phyloP scores from a whole-genome alignment of 2,113 vertebrate species.

The Ctenomys sociabilis region DNA sequence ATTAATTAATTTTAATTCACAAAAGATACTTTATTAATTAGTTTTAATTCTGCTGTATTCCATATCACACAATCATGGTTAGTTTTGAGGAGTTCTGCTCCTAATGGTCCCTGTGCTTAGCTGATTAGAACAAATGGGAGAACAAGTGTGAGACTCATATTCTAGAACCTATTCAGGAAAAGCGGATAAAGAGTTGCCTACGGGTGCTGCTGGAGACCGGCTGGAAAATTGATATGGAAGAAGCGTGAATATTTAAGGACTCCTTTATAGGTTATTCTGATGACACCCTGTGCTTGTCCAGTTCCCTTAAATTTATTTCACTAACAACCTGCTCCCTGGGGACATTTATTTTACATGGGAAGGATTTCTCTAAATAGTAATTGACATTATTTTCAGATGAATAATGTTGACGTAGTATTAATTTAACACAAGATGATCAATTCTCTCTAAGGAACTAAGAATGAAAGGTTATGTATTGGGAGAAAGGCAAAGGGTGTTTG shows the following conservation, averaged over 20 bases:
- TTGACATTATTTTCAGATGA: slow-evolving; percentile 70
- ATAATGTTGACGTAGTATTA: slow-evolving; percentile 52
- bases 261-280: background rate
- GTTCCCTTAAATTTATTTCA: slow-evolving; percentile 25
- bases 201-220: background rate
- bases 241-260: background rate
- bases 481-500: slow-evolving; percentile 28
- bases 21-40: slow-evolving; percentile 44
- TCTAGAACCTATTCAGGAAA: background rate
- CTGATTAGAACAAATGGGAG: background rate
- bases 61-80: background rate
- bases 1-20: slow-evolving; percentile 33
- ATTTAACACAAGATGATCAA: slow-evolving; percentile 52
- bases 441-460: slow-evolving; percentile 56
- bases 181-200: background rate
- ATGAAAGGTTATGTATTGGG: background rate
- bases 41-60: background rate
- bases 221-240: background rate
- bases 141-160: background rate
- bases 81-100: background rate
- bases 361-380: slow-evolving; percentile 74
- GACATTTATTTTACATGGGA: slow-evolving; percentile 50
- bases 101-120: background rate
- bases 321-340: slow-evolving; percentile 58
- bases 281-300: background rate